Conservation (phyloP, 2,797 vertebrate genomes). For the Clarias pachynema region DNA sequence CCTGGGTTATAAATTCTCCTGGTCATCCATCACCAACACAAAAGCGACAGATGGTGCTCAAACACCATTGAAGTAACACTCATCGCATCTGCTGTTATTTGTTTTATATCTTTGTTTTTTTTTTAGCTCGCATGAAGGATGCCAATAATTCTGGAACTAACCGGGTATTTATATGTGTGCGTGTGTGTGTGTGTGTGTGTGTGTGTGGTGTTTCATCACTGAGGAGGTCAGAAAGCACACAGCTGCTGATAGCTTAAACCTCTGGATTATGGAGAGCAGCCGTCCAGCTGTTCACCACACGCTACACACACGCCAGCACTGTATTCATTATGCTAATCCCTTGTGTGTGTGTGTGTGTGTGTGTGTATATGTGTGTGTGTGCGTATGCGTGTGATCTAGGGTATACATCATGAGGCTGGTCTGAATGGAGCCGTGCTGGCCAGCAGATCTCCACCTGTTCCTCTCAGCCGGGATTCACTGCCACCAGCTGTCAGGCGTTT, state of each 20-base stretch:
- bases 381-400: neutral
- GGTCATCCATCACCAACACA: constrained; percentile 15
- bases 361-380: neutral
- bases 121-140: neutral
- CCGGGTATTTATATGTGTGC: too few relatives aligned
- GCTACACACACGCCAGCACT: constrained; percentile 16
- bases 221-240: constrained; percentile 11
- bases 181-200: too few relatives aligned
- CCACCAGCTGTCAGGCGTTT: constrained; percentile 84
- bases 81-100: constrained; percentile 17
- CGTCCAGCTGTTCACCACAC: constrained; percentile 43
- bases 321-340: constrained; percentile 38
- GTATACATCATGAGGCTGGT: constrained; percentile 12
- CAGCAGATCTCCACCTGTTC: constrained; percentile 63
- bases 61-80: constrained; percentile 17
- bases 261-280: constrained; percentile 32
- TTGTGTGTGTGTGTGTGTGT: constrained; percentile 32
- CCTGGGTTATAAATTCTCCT: constrained; percentile 20
- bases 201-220: neutral
- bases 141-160: neutral
- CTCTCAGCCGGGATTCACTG: constrained; percentile 87
- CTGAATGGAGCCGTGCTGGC: constrained; percentile 36
- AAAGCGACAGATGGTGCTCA: constrained; percentile 19
- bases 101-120: neutral
- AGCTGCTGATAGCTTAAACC: constrained; percentile 26